Conservation (phyloP, 1,140 invertebrate species). For the Leptinotarsa undecemlineata region DNA sequence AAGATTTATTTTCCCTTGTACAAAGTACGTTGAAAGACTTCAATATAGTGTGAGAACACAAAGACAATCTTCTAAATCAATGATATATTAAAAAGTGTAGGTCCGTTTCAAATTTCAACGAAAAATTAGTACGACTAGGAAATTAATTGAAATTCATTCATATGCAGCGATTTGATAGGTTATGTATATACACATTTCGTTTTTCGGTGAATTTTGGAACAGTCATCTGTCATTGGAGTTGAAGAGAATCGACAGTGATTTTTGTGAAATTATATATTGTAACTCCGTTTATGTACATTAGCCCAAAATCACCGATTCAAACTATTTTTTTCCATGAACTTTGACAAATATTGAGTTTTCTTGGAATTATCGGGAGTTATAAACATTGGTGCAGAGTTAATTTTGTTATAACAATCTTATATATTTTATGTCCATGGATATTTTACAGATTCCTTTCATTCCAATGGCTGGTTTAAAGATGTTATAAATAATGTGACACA, state of each 20-base stretch:
- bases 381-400: too few species aligned
- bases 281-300: too few species aligned
- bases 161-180: conserved; percentile 25
- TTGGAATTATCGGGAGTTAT: not conserved
- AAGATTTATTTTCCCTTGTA: conserved; percentile 24
- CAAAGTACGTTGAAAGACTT: conserved; percentile 6
- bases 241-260: not conserved
- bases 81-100: conserved; percentile 21
- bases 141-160: conserved; percentile 30
- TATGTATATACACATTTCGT: conserved; percentile 36
- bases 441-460: not conserved
- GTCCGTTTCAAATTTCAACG: conserved; percentile 53
- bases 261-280: not conserved
- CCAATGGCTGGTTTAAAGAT: conserved; percentile 42
- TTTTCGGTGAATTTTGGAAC: conserved; percentile 53
- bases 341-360: not conserved
- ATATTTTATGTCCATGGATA: too few species aligned
- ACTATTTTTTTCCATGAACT: not conserved
- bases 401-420: too few species aligned
- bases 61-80: conserved; percentile 32
- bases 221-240: conserved; percentile 12
- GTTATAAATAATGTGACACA: conserved; percentile 51
- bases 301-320: not conserved
- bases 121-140: conserved; percentile 41
- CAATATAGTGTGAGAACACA: conserved; percentile 28